Base-by-base conservation (phyloP, 2,797 vertebrate genomes). In the Acrossocheilus wenchowensis region DNA sequence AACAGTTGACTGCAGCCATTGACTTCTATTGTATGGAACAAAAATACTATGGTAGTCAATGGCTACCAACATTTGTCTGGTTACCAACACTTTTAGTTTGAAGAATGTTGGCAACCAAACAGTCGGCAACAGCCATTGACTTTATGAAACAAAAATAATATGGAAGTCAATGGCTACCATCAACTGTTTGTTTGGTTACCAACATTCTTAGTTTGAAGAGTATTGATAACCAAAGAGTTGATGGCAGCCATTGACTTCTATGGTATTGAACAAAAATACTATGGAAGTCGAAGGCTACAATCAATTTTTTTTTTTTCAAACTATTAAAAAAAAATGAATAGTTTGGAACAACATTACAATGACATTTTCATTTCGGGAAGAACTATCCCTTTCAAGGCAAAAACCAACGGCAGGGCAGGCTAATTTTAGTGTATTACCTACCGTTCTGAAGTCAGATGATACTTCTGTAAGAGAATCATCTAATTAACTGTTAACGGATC, bases 401-500 rank as follows among this genome's bases (percentile, higher is more conserved):
- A 77, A 57, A 9, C 2, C 14, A 50, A 34, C 8, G 4, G 3
- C 14, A 48, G 19, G 14, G 15, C 72, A 17, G 0, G 14, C 34
- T 9, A 0, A 57, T 71, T 82, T 41, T 72, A 41, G 48, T 52
- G 12, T 39, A 15, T 34, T 36, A 17, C 7, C 36, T 36, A 17
- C 7, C 23, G 6, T 36, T 52, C n/a, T 30, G 2, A 23, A 69
- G 34, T 71, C 6, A 9, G 8, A 71, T 71, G 4, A 45, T 14
- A 23, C 6, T 34, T 48, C 34, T 50, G 41, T 39, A n/a, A 64
- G 45, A 39, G 68, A 30, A 45, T 50, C 30, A 62, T 48, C 43
- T 48, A 80, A 73, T 77, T 80, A 71, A 50, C 26, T 50, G 52
- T 52, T 26, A 86, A 79, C 10, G 26, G 34, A 57, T 36, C 4